Evolutionary conservation across 2,113 vertebrate genomes (phyloP).

Genomic region (Indri indri): DNA sequence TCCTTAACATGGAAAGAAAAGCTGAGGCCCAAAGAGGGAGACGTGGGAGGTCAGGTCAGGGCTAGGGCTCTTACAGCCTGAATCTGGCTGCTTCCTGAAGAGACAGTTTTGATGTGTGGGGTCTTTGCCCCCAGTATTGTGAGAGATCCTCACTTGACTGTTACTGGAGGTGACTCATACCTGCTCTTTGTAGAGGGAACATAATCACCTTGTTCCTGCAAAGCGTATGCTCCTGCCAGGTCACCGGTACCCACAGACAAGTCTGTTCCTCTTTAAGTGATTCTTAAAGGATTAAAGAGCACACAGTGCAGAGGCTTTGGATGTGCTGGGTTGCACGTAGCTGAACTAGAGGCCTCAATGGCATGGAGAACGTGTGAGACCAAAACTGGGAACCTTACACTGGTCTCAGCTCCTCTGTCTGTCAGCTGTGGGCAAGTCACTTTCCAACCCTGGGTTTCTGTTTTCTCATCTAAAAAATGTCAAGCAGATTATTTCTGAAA

Average conservation of each 20-base stretch:
- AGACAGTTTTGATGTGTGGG: not conserved
- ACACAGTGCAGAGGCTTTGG: not conserved
- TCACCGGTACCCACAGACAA: not conserved
- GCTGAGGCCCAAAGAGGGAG: not conserved
- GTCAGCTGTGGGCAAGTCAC: not conserved
- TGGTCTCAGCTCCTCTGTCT: not conserved
- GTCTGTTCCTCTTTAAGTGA: not conserved
- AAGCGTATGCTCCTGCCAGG: not conserved
- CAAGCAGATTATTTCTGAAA: not conserved
- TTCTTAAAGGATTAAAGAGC: slow-evolving; percentile 38
- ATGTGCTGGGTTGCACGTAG: not conserved
- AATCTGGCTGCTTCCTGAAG: not conserved
- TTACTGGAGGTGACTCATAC: not conserved
- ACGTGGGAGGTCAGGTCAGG: not conserved
- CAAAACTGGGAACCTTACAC: not conserved
- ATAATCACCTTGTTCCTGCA: not conserved
- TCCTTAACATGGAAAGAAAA: not conserved
- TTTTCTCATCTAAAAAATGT: not conserved
- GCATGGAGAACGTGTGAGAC: not conserved
- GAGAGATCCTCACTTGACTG: not conserved
- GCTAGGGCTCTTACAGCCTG: not conserved
- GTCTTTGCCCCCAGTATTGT: not conserved
- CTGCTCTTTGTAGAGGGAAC: not conserved
- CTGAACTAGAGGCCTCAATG: not conserved
- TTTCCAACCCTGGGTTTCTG: not conserved